These are phyloP conservation scores for Oryzias sinensis DNA, from an alignment of 2,797 vertebrate species.

Conservation along the genomic window DNA sequence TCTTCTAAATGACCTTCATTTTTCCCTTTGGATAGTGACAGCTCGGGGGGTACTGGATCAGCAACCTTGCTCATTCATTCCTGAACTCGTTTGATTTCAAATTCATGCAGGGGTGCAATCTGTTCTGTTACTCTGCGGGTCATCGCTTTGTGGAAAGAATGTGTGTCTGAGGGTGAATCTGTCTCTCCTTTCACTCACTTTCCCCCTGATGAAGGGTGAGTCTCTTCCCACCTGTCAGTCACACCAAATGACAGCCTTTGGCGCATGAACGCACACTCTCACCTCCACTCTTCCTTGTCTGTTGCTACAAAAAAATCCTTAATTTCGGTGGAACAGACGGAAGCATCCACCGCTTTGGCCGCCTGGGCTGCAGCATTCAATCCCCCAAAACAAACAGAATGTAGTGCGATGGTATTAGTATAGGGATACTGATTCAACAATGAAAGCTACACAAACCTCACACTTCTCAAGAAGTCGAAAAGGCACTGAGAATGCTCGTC, in stretches of 20 bases:
- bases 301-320: constrained; percentile 33
- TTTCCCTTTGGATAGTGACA: constrained; percentile 43
- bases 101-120: constrained; percentile 56
- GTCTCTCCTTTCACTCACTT: constrained; percentile 54
- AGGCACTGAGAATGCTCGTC: constrained; percentile 30
- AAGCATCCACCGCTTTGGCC: constrained; percentile 41
- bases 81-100: constrained; percentile 56
- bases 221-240: constrained; percentile 65
- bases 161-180: constrained; percentile 37
- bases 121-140: constrained; percentile 60
- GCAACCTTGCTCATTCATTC: constrained; percentile 24
- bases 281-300: constrained; percentile 23
- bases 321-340: constrained; percentile 63
- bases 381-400: constrained; percentile 47
- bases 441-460: constrained; percentile 18
- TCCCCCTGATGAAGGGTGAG: constrained; percentile 59
- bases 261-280: constrained; percentile 58
- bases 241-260: constrained; percentile 54
- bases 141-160: constrained; percentile 63
- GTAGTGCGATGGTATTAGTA: constrained; percentile 46
- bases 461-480: constrained; percentile 25
- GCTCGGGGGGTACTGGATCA: constrained; percentile 26
- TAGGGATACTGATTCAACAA: constrained; percentile 41
- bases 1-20: constrained; percentile 55
- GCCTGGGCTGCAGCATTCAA: constrained; percentile 46